A percentile compares a stretch with the other conserved stretches of the same genome.
Conservation (phyloP, 2,113 vertebrate species). For the Oreochromis aureus region DNA sequence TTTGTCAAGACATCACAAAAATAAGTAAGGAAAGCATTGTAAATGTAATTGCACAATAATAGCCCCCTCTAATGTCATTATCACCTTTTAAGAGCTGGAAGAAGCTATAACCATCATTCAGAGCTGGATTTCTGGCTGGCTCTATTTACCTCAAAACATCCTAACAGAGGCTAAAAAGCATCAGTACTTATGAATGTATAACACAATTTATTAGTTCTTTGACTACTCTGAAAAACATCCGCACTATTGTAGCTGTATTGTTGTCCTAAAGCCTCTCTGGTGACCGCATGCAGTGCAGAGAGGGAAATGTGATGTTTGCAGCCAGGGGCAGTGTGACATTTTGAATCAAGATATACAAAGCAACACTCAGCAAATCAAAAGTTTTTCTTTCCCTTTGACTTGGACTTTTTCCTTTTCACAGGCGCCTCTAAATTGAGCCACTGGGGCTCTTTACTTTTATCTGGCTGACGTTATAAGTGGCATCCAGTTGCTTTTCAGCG, state of each 20-base stretch:
- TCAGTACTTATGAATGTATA: background rate
- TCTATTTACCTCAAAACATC: conserved; percentile 6
- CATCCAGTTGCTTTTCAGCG: background rate
- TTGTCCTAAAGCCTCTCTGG: background rate
- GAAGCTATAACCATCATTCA: background rate
- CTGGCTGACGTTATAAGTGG: background rate
- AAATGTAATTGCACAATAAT: background rate
- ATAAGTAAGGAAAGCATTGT: background rate
- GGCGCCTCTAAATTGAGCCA: background rate
- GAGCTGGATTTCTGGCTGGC: background rate
- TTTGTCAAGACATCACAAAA: background rate
- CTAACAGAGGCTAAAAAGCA: conserved; percentile 5
- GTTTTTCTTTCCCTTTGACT: background rate
- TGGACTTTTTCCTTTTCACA: conserved; percentile 14
- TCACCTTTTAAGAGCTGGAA: background rate
- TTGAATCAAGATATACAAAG: background rate
- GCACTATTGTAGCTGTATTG: background rate
- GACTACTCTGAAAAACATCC: conserved; percentile 17
- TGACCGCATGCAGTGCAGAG: background rate
- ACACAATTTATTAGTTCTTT: conserved; percentile 6
- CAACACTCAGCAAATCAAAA: conserved; percentile 12
- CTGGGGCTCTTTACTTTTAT: background rate
- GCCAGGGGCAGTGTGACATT: conserved; percentile 26
- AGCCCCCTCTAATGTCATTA: background rate
- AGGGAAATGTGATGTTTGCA: conserved; percentile 11